A percentile compares a stretch with the other conserved stretches of the same genome.
phyloP scores from a whole-genome alignment of 1,140 invertebrate genomes.

The Lepidostoma basale region DNA sequence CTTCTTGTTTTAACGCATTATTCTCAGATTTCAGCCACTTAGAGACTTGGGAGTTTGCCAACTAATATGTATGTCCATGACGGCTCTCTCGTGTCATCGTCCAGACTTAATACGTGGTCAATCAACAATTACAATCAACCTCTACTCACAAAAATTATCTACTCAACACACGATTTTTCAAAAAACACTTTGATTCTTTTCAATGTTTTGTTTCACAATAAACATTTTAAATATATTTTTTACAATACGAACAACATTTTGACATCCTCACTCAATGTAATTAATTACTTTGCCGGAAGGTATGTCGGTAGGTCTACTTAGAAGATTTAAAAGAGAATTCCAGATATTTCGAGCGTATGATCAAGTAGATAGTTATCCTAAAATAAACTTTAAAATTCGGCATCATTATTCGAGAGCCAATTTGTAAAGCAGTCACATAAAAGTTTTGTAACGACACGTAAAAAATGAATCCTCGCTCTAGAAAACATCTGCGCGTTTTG shows the following conservation, averaged over 20 bases:
- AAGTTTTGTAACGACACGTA: neutral
- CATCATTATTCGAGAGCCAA: neutral
- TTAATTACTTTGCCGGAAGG: too few species aligned
- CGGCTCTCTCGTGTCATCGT: conserved; percentile 22
- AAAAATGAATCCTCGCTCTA: conserved; percentile 15
- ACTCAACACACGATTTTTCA: too few species aligned
- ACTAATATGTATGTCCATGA: conserved; percentile 29
- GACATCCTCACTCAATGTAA: too few species aligned
- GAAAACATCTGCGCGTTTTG: conserved; percentile 20
- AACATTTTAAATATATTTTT: too few species aligned
- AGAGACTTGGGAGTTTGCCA: conserved; percentile 37
- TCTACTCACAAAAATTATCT: too few species aligned
- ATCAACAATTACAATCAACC: conserved; percentile 9
- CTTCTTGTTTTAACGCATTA: conserved; percentile 44
- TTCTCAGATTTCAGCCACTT: conserved; percentile 46
- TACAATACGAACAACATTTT: too few species aligned
- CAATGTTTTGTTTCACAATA: too few species aligned
- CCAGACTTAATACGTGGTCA: conserved; percentile 31
- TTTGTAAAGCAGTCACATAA: conserved; percentile 24
- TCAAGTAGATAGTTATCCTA: too few species aligned
- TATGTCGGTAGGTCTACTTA: too few species aligned
- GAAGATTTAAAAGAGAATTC: too few species aligned
- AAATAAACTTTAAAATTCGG: neutral
- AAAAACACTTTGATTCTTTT: too few species aligned
- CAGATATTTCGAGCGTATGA: neutral